A percentile compares a stretch with the other conserved stretches of the same genome.
These are phyloP conservation scores for Lacanobia wlatinum DNA, from an alignment of 2,888 invertebrate species.

Conservation along the genomic window DNA sequence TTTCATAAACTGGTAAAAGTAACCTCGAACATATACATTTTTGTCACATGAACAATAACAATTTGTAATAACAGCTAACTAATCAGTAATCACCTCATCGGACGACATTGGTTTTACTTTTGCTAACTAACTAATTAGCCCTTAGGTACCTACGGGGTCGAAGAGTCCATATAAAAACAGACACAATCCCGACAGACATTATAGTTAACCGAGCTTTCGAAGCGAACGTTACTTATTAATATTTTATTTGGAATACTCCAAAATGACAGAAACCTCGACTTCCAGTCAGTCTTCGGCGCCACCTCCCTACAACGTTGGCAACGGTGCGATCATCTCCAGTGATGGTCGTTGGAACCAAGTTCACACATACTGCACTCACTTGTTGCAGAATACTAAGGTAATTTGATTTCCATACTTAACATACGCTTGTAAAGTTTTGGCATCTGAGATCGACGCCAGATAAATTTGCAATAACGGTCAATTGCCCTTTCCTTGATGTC, in stretches of 20 bases:
- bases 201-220: constrained; percentile 72
- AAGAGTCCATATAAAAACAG: constrained; percentile 73
- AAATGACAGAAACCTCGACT: constrained; percentile 63
- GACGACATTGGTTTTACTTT: constrained; percentile 48
- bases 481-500: too few relatives aligned
- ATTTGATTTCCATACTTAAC: too few relatives aligned
- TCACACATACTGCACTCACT: too few relatives aligned
- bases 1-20: background rate
- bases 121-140: constrained; percentile 71
- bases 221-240: constrained; percentile 62
- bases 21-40: too few relatives aligned
- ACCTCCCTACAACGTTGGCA: constrained; percentile 21
- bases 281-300: constrained; percentile 46
- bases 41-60: background rate
- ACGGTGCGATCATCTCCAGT: background rate
- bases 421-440: too few relatives aligned
- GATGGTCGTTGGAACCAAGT: too few relatives aligned
- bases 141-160: constrained; percentile 50
- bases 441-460: too few relatives aligned
- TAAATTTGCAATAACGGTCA: too few relatives aligned
- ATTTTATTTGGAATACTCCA: background rate
- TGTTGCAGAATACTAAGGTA: too few relatives aligned
- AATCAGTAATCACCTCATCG: constrained; percentile 63
- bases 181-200: constrained; percentile 67
- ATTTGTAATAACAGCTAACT: constrained; percentile 57